Evolutionary conservation across 2,888 invertebrate genomes (phyloP).

Genomic region (Griposia aprilina): DNA sequence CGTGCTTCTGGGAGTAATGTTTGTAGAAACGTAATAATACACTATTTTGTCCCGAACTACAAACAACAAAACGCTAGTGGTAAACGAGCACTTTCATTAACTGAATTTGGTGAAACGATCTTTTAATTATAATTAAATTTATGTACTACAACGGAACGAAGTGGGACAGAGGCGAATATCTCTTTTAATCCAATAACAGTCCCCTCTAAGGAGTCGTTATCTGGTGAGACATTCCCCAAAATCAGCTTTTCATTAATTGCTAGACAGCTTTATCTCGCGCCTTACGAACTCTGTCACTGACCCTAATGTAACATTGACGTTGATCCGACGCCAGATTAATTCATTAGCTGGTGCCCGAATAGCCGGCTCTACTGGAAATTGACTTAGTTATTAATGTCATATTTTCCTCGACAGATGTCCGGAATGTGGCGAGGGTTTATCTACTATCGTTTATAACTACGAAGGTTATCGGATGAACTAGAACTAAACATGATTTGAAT

Average conservation of each 20-base stretch:
- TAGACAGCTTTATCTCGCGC: slow-evolving; percentile 79
- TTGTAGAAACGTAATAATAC: slow-evolving; percentile 36
- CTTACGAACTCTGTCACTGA: slow-evolving; percentile 77
- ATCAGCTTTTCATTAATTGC: slow-evolving; percentile 88
- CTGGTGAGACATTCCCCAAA: slow-evolving; percentile 79
- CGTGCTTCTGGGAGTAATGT: slow-evolving; percentile 39
- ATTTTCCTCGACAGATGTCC: slow-evolving; percentile 80
- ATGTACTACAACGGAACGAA: slow-evolving; percentile 73
- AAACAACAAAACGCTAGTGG: slow-evolving; percentile 31
- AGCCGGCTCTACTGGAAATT: slow-evolving; percentile 78
- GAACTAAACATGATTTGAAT: slow-evolving; percentile 23
- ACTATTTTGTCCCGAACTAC: slow-evolving; percentile 40
- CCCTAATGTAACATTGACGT: slow-evolving; percentile 82
- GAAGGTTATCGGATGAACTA: slow-evolving; percentile 65
- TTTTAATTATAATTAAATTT: slow-evolving; percentile 77
- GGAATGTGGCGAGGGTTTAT: slow-evolving; percentile 72
- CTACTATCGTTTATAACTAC: slow-evolving; percentile 68
- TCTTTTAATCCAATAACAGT: slow-evolving; percentile 79
- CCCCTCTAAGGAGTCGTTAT: slow-evolving; percentile 76
- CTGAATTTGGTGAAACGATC: slow-evolving; percentile 43
- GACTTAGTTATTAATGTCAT: slow-evolving; percentile 83
- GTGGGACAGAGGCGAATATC: slow-evolving; percentile 75
- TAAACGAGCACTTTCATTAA: slow-evolving; percentile 32
- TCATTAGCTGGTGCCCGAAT: slow-evolving; percentile 79
- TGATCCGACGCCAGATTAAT: slow-evolving; percentile 87